phyloP scores from a whole-genome alignment of 2,888 invertebrate species.

The Pyralis farinalis region DNA sequence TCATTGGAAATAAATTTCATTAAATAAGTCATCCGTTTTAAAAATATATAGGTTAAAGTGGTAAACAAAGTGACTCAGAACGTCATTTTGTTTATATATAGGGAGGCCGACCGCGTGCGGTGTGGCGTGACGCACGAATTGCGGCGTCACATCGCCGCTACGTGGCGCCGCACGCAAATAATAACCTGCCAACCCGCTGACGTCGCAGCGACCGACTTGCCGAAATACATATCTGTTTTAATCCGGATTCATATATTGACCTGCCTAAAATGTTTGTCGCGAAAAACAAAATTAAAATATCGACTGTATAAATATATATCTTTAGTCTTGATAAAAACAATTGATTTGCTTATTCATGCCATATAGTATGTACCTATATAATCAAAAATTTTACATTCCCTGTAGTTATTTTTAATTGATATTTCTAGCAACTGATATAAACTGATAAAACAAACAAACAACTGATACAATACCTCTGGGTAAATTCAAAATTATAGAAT shows the following conservation, averaged over 20 bases:
- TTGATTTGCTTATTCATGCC: too few species aligned
- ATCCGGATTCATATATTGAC: not conserved
- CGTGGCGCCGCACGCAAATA: constrained; percentile 27
- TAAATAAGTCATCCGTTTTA: constrained; percentile 4
- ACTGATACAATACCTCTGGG: too few species aligned
- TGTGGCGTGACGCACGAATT: constrained; percentile 37
- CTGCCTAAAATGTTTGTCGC: too few species aligned
- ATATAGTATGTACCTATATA: too few species aligned
- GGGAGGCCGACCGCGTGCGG: constrained; percentile 61
- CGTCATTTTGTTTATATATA: constrained; percentile 46
- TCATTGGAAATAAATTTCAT: not conserved
- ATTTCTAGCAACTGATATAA: too few species aligned
- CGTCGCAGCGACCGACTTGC: constrained; percentile 15
- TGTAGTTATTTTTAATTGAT: too few species aligned
- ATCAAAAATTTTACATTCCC: too few species aligned
- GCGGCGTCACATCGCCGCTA: constrained; percentile 31
- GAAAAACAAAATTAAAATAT: too few species aligned
- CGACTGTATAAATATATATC: too few species aligned
- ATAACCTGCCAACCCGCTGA: constrained; percentile 20
- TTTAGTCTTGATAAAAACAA: too few species aligned
- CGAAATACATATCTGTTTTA: not conserved
- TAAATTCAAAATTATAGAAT: too few species aligned
- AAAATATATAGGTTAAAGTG: constrained; percentile 35
- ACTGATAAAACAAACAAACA: too few species aligned
- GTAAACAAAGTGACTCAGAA: constrained; percentile 60